Evolutionary conservation across 2,113 vertebrate species (phyloP).

Genomic region (Jaculus jaculus): DNA sequence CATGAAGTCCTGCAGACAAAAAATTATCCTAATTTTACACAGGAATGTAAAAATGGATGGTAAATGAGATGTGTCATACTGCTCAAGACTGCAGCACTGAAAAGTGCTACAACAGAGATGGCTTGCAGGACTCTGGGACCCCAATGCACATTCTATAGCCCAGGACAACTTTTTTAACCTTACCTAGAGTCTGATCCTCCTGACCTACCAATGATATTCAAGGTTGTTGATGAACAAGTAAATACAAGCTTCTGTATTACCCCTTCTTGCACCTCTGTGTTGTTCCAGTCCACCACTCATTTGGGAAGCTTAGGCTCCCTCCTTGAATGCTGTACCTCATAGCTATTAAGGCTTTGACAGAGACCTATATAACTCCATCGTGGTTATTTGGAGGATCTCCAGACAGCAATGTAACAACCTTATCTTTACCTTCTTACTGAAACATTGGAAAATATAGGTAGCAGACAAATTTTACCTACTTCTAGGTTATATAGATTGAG

Average conservation of each 20-base stretch:
- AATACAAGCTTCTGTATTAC: not conserved
- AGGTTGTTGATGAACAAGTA: not conserved
- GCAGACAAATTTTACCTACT: not conserved
- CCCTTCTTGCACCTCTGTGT: not conserved
- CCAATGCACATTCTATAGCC: not conserved
- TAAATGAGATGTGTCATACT: not conserved
- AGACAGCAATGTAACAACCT: not conserved
- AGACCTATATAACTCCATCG: not conserved
- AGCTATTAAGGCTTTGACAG: not conserved
- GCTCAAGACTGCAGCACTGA: not conserved
- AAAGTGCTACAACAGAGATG: not conserved
- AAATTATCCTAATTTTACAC: constrained; percentile 12
- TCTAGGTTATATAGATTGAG: not conserved
- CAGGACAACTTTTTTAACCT: not conserved
- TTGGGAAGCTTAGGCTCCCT: not conserved
- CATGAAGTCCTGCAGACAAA: constrained; percentile 24
- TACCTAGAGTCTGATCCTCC: not conserved
- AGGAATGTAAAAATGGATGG: not conserved
- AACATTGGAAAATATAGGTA: not conserved
- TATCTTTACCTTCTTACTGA: not conserved
- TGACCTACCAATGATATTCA: not conserved
- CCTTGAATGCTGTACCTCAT: not conserved
- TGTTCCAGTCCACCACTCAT: not conserved
- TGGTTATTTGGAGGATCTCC: not conserved
- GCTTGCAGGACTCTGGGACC: not conserved